A percentile compares a stretch with the other conserved stretches of the same genome.
Evolutionary conservation across 1,140 invertebrate genomes (phyloP).

Genomic region (Plectrocnemia conspersa): DNA sequence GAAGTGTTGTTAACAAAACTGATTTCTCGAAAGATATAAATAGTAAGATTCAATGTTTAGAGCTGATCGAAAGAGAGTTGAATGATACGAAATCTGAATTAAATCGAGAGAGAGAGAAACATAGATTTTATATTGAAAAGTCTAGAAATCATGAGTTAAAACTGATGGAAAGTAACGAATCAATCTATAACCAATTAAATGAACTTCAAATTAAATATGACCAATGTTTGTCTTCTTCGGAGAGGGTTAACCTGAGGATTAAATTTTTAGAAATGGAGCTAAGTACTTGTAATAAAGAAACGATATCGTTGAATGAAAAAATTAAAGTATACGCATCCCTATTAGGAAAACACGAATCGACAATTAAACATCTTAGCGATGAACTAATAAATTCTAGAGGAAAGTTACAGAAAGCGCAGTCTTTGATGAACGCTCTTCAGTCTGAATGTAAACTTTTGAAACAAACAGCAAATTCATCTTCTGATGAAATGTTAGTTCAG

Average conservation of each 20-base stretch:
- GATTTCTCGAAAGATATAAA: conserved; percentile 35
- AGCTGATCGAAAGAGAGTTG: conserved; percentile 49
- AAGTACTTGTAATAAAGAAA: conserved; percentile 78
- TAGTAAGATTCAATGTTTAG: conserved; percentile 16
- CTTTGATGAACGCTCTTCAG: conserved; percentile 65
- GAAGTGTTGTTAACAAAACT: background rate
- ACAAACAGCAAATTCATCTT: conserved; percentile 66
- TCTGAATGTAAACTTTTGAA: conserved; percentile 72
- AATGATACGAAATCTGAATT: conserved; percentile 62
- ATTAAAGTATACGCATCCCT: conserved; percentile 73
- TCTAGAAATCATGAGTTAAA: conserved; percentile 75
- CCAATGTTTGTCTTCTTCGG: conserved; percentile 65
- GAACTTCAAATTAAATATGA: conserved; percentile 63
- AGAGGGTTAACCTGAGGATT: conserved; percentile 74
- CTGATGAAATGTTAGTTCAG: conserved; percentile 71
- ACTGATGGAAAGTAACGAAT: conserved; percentile 75
- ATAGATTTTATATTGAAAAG: conserved; percentile 78
- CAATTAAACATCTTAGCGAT: conserved; percentile 69
- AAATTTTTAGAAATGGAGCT: conserved; percentile 76
- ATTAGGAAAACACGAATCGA: conserved; percentile 83
- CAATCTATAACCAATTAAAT: conserved; percentile 65
- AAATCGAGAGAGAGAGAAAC: conserved; percentile 71
- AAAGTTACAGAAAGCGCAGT: conserved; percentile 67
- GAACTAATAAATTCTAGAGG: conserved; percentile 71
- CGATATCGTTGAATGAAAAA: conserved; percentile 75